Conservation (phyloP, 35 echinoderm and acorn worm genomes). For the Patiria miniata region DNA sequence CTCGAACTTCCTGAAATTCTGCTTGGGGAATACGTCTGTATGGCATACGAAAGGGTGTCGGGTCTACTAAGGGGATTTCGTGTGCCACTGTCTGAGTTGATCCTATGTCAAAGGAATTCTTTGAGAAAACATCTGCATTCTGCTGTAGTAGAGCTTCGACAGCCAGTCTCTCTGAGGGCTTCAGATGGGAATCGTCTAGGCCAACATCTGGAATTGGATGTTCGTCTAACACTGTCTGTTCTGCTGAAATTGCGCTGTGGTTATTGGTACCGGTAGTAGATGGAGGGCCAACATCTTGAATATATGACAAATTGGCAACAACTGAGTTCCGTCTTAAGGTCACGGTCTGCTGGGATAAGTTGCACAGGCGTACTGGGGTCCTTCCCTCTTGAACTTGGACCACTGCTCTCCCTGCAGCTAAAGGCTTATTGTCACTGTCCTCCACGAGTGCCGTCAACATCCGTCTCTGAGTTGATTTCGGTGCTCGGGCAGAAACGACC, state of each 20-base stretch:
- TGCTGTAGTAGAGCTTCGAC: not conserved
- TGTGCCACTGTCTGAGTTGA: slow-evolving; percentile 1
- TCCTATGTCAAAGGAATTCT: slow-evolving; percentile 45
- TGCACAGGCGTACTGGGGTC: not conserved
- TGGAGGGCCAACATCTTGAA: not conserved
- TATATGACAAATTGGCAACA: not conserved
- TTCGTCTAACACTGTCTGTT: not conserved
- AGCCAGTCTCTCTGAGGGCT: not conserved
- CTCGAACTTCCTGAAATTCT: slow-evolving; percentile 38
- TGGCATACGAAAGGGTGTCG: slow-evolving; percentile 46
- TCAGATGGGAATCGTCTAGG: not conserved
- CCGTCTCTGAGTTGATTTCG: not conserved
- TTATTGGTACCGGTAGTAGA: not conserved
- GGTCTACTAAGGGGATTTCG: slow-evolving; percentile 39
- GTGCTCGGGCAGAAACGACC: not conserved
- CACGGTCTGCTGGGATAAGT: not conserved
- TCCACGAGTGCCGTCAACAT: not conserved
- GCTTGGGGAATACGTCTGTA: slow-evolving; percentile 50
- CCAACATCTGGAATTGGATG: not conserved
- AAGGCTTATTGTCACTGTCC: not conserved
- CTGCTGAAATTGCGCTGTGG: not conserved
- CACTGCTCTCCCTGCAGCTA: not conserved
- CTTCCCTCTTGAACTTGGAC: not conserved
- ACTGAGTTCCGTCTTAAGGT: not conserved
- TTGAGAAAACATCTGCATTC: slow-evolving; percentile 53